A percentile compares a stretch with the other conserved stretches of the same genome.
Conservation (phyloP, 1,140 invertebrate species). For the Olivierus martensii region DNA sequence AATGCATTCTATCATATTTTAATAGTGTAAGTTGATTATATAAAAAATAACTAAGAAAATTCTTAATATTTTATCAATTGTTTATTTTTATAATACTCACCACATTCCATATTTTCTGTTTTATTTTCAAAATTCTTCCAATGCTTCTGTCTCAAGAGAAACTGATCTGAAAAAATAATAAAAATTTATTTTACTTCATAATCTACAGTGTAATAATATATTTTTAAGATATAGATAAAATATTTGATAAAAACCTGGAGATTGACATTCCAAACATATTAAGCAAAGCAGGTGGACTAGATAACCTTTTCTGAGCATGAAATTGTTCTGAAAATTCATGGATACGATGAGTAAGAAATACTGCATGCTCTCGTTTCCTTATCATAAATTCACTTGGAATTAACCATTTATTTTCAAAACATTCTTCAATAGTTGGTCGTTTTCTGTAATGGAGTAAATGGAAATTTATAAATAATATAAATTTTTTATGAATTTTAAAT, state of each 20-base stretch:
- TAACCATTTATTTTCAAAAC: conserved; percentile 88
- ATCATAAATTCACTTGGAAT: conserved; percentile 80
- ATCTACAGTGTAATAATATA: neutral
- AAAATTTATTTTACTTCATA: too few relatives aligned
- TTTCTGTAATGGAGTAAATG: conserved; percentile 66
- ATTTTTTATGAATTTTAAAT: too few relatives aligned
- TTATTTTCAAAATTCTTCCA: neutral
- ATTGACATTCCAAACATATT: conserved; percentile 14
- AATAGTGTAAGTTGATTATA: too few relatives aligned
- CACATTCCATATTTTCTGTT: too few relatives aligned
- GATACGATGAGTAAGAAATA: conserved; percentile 64
- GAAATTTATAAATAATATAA: too few relatives aligned
- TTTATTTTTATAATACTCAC: too few relatives aligned
- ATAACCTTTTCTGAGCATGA: conserved; percentile 7
- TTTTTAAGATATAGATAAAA: neutral
- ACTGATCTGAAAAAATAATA: neutral
- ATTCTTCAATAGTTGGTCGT: conserved; percentile 81
- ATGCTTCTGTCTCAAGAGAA: neutral
- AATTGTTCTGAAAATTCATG: conserved; percentile 18
- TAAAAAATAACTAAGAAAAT: too few relatives aligned
- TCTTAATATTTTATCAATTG: too few relatives aligned
- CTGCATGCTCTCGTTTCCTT: conserved; percentile 70
- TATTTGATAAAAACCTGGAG: neutral
- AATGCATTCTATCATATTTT: too few relatives aligned
- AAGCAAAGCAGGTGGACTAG: neutral